Evolutionary conservation across 2,888 invertebrate genomes (phyloP).

Genomic region (Drosophila dives): DNA sequence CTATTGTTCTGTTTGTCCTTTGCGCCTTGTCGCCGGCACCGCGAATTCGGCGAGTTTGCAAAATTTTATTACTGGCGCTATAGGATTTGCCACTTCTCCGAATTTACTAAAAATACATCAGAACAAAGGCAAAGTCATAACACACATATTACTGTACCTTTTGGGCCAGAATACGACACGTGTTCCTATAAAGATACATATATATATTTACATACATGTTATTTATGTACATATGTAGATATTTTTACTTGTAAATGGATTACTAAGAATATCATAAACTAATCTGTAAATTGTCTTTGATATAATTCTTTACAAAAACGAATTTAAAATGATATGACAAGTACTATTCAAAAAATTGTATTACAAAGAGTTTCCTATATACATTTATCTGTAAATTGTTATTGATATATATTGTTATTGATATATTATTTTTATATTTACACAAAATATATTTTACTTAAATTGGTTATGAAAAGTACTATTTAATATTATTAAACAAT

Average conservation of each 20-base stretch:
- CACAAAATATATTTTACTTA: neutral
- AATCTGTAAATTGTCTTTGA: neutral
- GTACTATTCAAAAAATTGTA: neutral
- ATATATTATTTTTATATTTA: neutral
- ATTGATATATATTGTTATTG: constrained; percentile 1
- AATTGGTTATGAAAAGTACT: neutral
- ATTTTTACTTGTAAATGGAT: neutral
- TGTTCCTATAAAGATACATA: neutral
- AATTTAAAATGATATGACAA: neutral
- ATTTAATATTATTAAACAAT: neutral
- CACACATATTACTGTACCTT: constrained; percentile 33
- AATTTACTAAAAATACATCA: constrained; percentile 59
- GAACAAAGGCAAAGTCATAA: constrained; percentile 69
- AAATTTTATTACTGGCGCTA: constrained; percentile 78
- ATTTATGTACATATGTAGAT: neutral
- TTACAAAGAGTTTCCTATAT: constrained; percentile 1
- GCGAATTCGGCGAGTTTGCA: constrained; percentile 46
- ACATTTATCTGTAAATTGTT: neutral
- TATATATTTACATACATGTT: neutral
- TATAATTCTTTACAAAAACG: neutral
- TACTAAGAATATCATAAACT: constrained; percentile 2
- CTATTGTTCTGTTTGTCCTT: constrained; percentile 16
- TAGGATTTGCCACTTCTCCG: constrained; percentile 62
- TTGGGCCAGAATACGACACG: constrained; percentile 11
- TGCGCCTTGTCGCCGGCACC: constrained; percentile 10